Evolutionary conservation across 2,888 invertebrate genomes (phyloP), one percentile per base, ranked within the genome.

Genomic region (Neuroscelio doddi): DNA sequence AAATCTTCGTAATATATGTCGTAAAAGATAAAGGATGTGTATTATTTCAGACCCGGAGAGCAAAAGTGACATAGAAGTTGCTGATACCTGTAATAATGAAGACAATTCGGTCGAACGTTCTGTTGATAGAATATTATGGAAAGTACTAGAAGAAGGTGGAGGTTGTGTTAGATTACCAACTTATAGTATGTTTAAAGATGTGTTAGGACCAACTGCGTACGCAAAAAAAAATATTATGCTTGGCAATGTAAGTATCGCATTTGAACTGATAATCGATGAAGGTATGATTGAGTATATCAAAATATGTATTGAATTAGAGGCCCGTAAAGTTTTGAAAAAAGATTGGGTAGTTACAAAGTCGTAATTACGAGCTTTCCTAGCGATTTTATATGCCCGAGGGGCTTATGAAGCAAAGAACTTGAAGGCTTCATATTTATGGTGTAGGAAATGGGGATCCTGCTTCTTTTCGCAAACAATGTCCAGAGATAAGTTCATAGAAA

Each of bases 331-430:
- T 21, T 21, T 21, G 21, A 21, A 21, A 3, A 21, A 21, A 5
- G 21, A 21, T 3, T 21, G 21, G 21, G 5, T 5, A 5, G 21
- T 21, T 21, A 21, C 21, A 21, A 21, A 21, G 5, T 21, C 21
- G 5, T 5, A 21, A 21, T 21, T 21, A 5, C 5, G 21, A 5
- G 21, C 21, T 5, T 21, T 21, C 5, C 3, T 21, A 21, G 64
- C 52, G 36, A 46, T 71, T 16, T 63, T 67, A 50, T 73, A 67
- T 52, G 71, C 64, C 21, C 64, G 68, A 30, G 71, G 68, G 12
- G 69, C 70, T 44, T 69, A 68, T 56, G 66, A 62, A 49, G 62
- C 59, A 41, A 69, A 55, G 49, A 69, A 56, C 52, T 49, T 74
- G 52, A 55, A 59, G 10, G n/a, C 64, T 24, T 34, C 36, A 36